Base-by-base conservation (phyloP, 1,140 invertebrate species). In the Calosoma granatense region DNA sequence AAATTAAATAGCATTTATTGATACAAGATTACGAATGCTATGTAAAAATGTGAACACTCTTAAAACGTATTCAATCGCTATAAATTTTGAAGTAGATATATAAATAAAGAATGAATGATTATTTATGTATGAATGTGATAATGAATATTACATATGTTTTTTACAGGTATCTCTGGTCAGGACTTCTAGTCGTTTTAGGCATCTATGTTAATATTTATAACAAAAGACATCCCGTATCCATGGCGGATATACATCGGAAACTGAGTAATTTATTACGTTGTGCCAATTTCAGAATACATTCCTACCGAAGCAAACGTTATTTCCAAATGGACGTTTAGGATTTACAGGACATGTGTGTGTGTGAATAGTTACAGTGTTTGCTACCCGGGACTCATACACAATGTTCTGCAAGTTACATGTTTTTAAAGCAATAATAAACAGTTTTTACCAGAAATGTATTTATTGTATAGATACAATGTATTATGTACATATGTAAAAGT, bases 141-240 rank as follows among this genome's bases (percentile, higher is more conserved):
- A n/a, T n/a, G n/a, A n/a, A n/a, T n/a, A n/a, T n/a, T n/a, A n/a
- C n/a, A n/a, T n/a, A n/a, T n/a, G 62, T 66, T 60, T 57, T 20
- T 78, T 83, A 36, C 72, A 93, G 89, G 71, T 94, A 96, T 73
- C 66, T 94, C 2, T 96, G 90, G 88, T 91, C 92, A 0, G 92
- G 91, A 12, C 66, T 88, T 47, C 74, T 97, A 6, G 90, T 97
- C 1, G 74, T 94, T 1, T 60, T 91, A 9, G 93, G 92, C 11
- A 94, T 97, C 67, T 95, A 95, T 75, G 72, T 96, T 3, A 96
- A 94, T 75, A 76, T 94, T 11, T 90, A 88, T 64, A 89, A 86
- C 68, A 93, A 93, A 71, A 82, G 79, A 55, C 65, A 81, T 59
- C 76, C 76, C 21, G 41, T 69, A 54, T 61, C 63, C 1, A 22